Evolutionary conservation across 1,140 invertebrate species (phyloP).

Genomic region (Panagrolaimus sp.): DNA sequence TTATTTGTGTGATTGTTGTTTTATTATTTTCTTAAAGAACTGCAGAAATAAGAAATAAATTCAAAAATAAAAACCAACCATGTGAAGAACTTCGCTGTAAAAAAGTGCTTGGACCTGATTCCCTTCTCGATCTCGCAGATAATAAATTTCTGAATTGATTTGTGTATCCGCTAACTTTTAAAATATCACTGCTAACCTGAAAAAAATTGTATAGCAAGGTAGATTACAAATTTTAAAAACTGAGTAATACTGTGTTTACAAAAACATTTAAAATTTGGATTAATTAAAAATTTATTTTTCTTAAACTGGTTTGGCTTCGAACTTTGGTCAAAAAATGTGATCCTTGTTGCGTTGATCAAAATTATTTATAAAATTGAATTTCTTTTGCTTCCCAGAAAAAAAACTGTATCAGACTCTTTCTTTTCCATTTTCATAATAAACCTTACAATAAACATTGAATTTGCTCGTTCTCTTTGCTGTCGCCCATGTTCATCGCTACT

Average conservation of each 20-base stretch:
- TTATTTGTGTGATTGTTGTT: no score
- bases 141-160: slow-evolving; percentile 46
- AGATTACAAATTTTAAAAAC: background rate
- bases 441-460: slow-evolving; percentile 30
- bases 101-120: slow-evolving; percentile 7
- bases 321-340: no score
- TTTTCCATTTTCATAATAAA: background rate
- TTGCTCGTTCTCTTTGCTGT: slow-evolving; percentile 19
- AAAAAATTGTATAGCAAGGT: background rate
- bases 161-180: slow-evolving; percentile 38
- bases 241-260: no score
- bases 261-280: no score
- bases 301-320: no score
- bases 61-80: slow-evolving; percentile 10
- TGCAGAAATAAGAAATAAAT: background rate
- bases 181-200: slow-evolving; percentile 40
- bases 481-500: background rate
- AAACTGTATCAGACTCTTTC: background rate
- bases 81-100: background rate
- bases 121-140: slow-evolving; percentile 29
- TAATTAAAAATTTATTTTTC: no score
- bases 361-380: no score
- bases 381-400: no score
- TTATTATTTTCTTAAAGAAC: no score
- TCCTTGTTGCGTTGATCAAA: no score